These are phyloP conservation scores for Taphrorychus bicolor DNA, from an alignment of 2,888 invertebrate species.

Conservation along the genomic window DNA sequence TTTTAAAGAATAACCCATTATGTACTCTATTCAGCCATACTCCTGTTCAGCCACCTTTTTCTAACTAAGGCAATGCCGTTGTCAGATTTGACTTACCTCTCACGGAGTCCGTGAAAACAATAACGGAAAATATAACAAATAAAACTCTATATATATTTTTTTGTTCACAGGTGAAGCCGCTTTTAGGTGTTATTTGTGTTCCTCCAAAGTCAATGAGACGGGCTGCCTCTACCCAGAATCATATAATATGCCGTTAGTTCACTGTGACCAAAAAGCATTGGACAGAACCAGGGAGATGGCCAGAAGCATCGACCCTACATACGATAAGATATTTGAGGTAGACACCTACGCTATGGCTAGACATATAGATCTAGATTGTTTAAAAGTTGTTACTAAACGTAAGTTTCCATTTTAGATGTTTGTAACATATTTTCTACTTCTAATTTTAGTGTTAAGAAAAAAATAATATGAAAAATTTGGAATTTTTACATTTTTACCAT, in stretches of 20 bases:
- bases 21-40: too few species aligned
- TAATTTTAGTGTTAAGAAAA: too few species aligned
- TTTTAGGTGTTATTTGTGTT: constrained; percentile 54
- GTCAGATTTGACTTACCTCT: too few species aligned
- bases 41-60: too few species aligned
- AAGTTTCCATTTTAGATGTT: constrained; percentile 23
- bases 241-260: constrained; percentile 36
- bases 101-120: too few species aligned
- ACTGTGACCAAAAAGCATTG: constrained; percentile 49
- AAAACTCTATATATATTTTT: background rate
- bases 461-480: too few species aligned
- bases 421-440: background rate
- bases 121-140: background rate
- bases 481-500: too few species aligned
- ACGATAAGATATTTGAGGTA: constrained; percentile 52
- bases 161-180: background rate
- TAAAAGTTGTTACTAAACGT: constrained; percentile 54
- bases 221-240: constrained; percentile 51
- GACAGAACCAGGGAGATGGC: constrained; percentile 49
- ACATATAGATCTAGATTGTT: constrained; percentile 49
- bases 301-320: constrained; percentile 44
- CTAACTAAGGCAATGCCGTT: too few species aligned
- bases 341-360: constrained; percentile 46
- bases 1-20: too few species aligned
- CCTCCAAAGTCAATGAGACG: constrained; percentile 48